phyloP scores from a whole-genome alignment of 2,888 invertebrate genomes.

The Idaea straminata region DNA sequence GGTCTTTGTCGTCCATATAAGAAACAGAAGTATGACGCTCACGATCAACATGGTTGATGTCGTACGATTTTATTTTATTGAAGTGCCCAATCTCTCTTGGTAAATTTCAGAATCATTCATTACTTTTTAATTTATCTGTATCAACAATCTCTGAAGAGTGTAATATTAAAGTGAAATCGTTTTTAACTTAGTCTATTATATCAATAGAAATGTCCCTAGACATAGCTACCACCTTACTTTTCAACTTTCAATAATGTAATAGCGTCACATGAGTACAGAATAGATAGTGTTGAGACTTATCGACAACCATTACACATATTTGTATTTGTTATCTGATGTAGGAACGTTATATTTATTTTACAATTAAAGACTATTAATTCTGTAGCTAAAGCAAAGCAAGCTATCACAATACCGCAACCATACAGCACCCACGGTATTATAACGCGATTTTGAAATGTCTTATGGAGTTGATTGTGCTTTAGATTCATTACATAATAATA shows the following conservation, averaged over 20 bases:
- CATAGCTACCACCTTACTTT: neutral
- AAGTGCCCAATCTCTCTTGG: neutral
- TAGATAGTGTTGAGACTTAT: neutral
- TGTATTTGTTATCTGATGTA: neutral
- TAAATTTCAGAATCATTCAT: neutral
- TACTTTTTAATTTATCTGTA: neutral
- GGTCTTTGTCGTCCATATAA: neutral
- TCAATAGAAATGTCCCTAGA: neutral
- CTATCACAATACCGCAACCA: neutral
- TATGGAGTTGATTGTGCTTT: neutral
- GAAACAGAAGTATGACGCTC: conserved; percentile 15
- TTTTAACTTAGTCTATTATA: neutral
- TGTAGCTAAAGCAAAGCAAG: neutral
- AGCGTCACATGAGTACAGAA: too few relatives aligned
- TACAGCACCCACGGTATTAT: neutral
- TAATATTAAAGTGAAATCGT: neutral
- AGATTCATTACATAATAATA: neutral
- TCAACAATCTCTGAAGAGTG: neutral
- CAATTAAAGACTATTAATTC: neutral
- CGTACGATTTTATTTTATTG: neutral
- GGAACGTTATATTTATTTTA: neutral
- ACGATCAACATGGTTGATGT: conserved; percentile 4
- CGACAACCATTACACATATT: neutral
- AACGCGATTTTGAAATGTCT: neutral
- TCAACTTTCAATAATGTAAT: neutral